Evolutionary conservation across 2,113 vertebrate species (phyloP).

Genomic region (Cynocephalus volans): DNA sequence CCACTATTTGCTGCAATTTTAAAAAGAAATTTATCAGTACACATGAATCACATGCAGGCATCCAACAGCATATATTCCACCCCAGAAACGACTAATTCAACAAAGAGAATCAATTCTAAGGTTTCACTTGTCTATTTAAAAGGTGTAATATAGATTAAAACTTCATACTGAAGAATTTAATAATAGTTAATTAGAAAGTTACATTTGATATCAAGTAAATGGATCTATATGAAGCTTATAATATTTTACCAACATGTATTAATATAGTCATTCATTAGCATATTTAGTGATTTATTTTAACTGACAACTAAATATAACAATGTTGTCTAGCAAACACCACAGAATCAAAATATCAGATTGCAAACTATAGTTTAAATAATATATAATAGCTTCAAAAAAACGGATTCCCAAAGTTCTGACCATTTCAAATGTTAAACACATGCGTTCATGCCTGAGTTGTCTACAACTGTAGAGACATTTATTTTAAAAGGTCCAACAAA

Average conservation of each 20-base stretch:
- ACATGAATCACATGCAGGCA: conserved; percentile 81
- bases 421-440: conserved; percentile 10
- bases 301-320: not conserved
- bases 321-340: not conserved
- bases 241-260: not conserved
- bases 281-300: not conserved
- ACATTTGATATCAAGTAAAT: not conserved
- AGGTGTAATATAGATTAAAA: not conserved
- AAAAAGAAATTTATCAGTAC: conserved; percentile 90
- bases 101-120: not conserved
- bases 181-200: not conserved
- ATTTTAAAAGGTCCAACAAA: not conserved
- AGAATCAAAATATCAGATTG: conserved; percentile 31
- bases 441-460: not conserved
- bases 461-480: not conserved
- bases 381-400: not conserved
- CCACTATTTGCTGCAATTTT: conserved; percentile 97
- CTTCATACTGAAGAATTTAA: not conserved
- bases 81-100: conserved; percentile 1
- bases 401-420: not conserved
- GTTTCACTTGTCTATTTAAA: conserved; percentile 34
- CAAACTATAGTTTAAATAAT: conserved; percentile 7
- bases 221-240: not conserved
- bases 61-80: conserved; percentile 67
- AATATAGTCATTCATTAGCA: not conserved